Base-by-base conservation (phyloP, 2,113 vertebrate genomes). In the Falco punctatus region DNA sequence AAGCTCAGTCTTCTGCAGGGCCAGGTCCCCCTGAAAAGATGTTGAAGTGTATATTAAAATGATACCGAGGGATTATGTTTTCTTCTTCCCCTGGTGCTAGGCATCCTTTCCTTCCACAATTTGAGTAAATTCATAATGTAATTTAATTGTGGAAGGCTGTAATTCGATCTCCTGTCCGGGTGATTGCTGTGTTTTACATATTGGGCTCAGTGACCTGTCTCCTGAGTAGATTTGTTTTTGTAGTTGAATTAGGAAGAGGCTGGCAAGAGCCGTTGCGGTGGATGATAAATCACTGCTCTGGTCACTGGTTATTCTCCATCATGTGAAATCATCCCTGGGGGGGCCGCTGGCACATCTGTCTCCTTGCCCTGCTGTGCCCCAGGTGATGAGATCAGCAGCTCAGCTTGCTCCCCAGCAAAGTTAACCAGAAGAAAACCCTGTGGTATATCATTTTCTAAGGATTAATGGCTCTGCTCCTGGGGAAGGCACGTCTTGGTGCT, bases 161-260 rank as follows among this genome's bases (percentile, higher is more conserved):
- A 95, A 97, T 95, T 94, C 52, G 35, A 95, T 97, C 91, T 96
- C 38, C 94, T 92, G 89, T 91, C 88, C 27, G 32, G 57, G 54
- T 92, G 94, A 96, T 92, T n/a, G 88, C 94, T 96, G 91, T 4
- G 2, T 90, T 97, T 94, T 96, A 86, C 89, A 88, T 95, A 91
- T 15, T 61, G 74, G 89, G 88, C 12, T 2, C 84, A 83, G 84
- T 9, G 15, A 80, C 86, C 48, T 85, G 91, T 88, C 94, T 96
- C 80, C 81, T 7, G 23, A 89, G 91, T 64, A 85, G 92, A 82
- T 95, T 95, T 90, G 91, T 35, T 95, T 94, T 77, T 86, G 86
- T 96, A 82, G 93, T 66, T 95, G 91, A 86, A 91, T 96, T 96
- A 95, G 89, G 84, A 84, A 80, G 91, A 75, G 71, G 80, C 87